Evolutionary conservation across 2,113 vertebrate genomes (phyloP).

Genomic region (Heterochromis multidens): DNA sequence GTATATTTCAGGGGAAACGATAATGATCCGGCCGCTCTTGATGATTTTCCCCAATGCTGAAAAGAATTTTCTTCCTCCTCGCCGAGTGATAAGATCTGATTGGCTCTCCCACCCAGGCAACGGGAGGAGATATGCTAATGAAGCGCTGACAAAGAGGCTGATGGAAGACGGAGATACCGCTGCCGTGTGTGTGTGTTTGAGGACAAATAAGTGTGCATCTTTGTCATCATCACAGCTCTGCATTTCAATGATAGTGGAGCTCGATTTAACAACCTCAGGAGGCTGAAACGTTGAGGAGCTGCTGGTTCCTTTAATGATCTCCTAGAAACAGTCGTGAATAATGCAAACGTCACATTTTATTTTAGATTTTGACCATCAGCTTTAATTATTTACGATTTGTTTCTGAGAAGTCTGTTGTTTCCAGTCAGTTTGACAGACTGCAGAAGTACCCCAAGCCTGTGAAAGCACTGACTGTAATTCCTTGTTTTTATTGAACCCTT

Average conservation of each 20-base stretch:
- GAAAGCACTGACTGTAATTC: background rate
- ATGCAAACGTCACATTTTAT: background rate
- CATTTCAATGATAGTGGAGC: conserved; percentile 7
- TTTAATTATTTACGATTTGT: background rate
- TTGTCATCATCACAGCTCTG: background rate
- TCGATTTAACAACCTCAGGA: background rate
- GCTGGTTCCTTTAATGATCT: background rate
- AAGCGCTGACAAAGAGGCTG: conserved; percentile 34
- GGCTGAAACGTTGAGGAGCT: background rate
- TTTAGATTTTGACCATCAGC: background rate
- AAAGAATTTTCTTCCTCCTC: conserved; percentile 25
- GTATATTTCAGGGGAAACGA: background rate
- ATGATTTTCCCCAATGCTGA: background rate
- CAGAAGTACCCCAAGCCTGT: background rate
- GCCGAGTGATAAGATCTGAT: conserved; percentile 53
- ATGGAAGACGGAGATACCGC: conserved; percentile 33
- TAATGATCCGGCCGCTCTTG: conserved; percentile 11
- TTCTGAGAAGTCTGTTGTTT: background rate
- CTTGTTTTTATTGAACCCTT: background rate
- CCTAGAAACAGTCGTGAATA: background rate
- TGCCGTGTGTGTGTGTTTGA: background rate
- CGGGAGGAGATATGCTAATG: conserved; percentile 60
- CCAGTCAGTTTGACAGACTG: background rate
- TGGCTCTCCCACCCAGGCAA: conserved; percentile 49
- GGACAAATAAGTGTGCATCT: background rate